These are phyloP conservation scores for Lochmaea capreae DNA, from an alignment of 2,888 invertebrate genomes.

Conservation along the genomic window DNA sequence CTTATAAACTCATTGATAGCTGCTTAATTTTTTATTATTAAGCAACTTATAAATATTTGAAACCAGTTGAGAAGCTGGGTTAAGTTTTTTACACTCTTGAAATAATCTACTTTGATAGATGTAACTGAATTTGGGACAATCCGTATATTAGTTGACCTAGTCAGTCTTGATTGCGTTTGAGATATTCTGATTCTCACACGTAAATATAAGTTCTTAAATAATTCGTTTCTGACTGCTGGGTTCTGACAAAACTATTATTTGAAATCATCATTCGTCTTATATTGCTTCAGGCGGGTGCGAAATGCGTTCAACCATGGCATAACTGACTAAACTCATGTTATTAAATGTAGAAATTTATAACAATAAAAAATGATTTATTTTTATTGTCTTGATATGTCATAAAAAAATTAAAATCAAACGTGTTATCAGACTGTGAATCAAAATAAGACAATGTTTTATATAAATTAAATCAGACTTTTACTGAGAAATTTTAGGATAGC, in stretches of 20 bases:
- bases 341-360: conserved; percentile 16
- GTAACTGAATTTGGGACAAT: neutral
- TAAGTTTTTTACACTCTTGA: neutral
- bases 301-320: conserved; percentile 20
- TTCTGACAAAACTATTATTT: conserved; percentile 28
- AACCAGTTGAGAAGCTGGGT: neutral
- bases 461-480: too few relatives aligned
- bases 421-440: neutral
- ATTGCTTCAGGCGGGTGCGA: conserved; percentile 14
- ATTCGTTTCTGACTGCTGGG: conserved; percentile 25
- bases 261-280: conserved; percentile 31
- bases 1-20: too few relatives aligned
- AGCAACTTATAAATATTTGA: neutral
- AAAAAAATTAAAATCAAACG: neutral
- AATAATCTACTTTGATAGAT: neutral
- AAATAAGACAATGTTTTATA: neutral
- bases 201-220: conserved; percentile 21
- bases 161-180: neutral
- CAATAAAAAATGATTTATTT: conserved; percentile 23
- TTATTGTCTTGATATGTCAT: neutral
- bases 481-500: too few relatives aligned
- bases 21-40: too few relatives aligned
- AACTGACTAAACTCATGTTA: conserved; percentile 18
- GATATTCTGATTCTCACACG: conserved; percentile 29
- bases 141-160: neutral